Evolutionary conservation across 2,797 vertebrate species (phyloP), one percentile per base, ranked within the genome.

Genomic region (Iguana delicatissima): DNA sequence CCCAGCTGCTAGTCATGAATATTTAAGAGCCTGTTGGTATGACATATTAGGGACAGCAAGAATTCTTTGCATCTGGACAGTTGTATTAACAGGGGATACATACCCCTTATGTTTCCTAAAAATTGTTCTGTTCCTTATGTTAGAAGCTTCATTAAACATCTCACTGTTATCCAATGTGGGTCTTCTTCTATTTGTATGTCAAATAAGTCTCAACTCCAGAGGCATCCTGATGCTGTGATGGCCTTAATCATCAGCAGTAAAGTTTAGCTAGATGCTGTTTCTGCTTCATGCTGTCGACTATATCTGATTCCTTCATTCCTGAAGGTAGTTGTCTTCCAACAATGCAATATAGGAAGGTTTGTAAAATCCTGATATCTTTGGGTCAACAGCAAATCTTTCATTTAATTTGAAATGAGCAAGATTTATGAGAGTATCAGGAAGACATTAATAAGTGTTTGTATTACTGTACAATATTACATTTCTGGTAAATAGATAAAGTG

Each of bases 401-500:
- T 26, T 72, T 46, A 88, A 88, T 88, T 57, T 55, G 79, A 72
- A 72, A 72, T 57, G 32, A 72, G 55, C 46, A 72, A 81, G 87
- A 88, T 72, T 80, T 46, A 87, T 87, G 86, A 67, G 42, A 29
- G 69, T 26, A 24, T 57, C 72, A n/a, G n/a, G 67, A 35, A 88
- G 26, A 10, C 2, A 5, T 16, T 8, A 69, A 24, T 59, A 69
- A 24, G 52, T 46, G 64, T 35, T 52, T 84, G 83, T 72, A 72
- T 81, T 88, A 72, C 79, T 16, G 29, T 74, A 73, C 64, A 14
- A 1, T 0, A 0, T 35, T 42, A 32, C 38, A 91, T 90, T 91
- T 81, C 86, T 89, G 18, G 26, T 89, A 77, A 7, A 0, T 18
- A 46, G 50, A 79, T 1, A 5, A 18, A 73, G 10, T 20, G 80